Evolutionary conservation across 2,113 vertebrate genomes (phyloP), one percentile per base, ranked within the genome.

Genomic region (Aleadryas rufinucha): DNA sequence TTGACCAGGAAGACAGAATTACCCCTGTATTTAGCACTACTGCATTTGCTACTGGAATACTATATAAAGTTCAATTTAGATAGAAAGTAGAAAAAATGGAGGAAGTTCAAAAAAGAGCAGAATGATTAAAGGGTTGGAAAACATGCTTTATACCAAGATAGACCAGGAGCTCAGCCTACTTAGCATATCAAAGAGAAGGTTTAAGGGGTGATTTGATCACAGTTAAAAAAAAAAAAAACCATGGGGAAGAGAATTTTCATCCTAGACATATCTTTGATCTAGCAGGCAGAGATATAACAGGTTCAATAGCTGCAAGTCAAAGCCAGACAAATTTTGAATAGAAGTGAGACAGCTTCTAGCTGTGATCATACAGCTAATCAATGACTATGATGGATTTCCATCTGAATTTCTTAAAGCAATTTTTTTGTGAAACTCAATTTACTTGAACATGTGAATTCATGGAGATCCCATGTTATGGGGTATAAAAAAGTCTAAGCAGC

Each of bases 81-180:
- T 59, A 66, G 63, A 80, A 80, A 24, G 56, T 47, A 92, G n/a
- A 95, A 95, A 93, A 95, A 90, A 39, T 60, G 16, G 47, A 89
- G 47, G 41, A 70, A 64, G 61, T 81, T 92, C 88, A 93, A 68
- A 87, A 81, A 89, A 87, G 52, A 81, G 18, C 37, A 89, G 65
- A 78, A 90, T 95, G 92, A 97, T 92, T 96, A 96, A 96, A 96
- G 95, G 30, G 10, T 26, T 94, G 83, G 85, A 89, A 96, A 95
- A 84, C 80, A 45, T 87, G 45, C 44, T 66, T 90, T 90, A 49
- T 87, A 92, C 64, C 37, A 95, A 96, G 92, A 95, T 81, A 93
- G 83, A 87, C 60, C 64, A 87, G 86, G 64, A 93, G 53, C 90
- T 90, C 80, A 90, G n/a, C 35, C 85, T 95, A 63, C 44, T 96